A percentile compares a stretch with the other conserved stretches of the same genome.
phyloP scores from a whole-genome alignment of 2,888 invertebrate species.

The Perizoma affinitatum region DNA sequence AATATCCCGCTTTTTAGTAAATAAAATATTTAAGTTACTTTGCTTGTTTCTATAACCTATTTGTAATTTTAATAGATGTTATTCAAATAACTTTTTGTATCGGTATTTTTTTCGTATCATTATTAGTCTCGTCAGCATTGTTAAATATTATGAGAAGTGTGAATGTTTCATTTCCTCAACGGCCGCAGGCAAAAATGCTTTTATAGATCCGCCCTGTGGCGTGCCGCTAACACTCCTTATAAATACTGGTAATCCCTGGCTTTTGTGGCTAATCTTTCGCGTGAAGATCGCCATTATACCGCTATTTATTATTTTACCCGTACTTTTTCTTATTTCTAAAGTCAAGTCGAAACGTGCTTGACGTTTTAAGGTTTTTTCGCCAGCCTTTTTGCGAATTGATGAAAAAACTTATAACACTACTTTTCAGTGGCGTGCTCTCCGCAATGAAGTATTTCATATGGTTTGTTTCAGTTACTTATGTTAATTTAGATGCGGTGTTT shows the following conservation, averaged over 20 bases:
- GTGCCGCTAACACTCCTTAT: slow-evolving; percentile 78
- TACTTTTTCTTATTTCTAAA: slow-evolving; percentile 74
- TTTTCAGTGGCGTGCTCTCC: slow-evolving; percentile 64
- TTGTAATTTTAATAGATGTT: background rate
- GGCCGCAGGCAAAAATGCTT: slow-evolving; percentile 49
- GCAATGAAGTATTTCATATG: slow-evolving; percentile 68
- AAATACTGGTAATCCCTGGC: slow-evolving; percentile 82
- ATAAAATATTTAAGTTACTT: too few species aligned
- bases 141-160: slow-evolving; percentile 41
- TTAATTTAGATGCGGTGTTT: slow-evolving; percentile 61
- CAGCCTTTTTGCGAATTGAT: slow-evolving; percentile 55
- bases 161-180: slow-evolving; percentile 44
- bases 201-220: slow-evolving; percentile 60
- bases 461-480: slow-evolving; percentile 74
- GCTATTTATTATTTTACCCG: slow-evolving; percentile 80
- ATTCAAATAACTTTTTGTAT: background rate
- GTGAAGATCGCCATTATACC: slow-evolving; percentile 81
- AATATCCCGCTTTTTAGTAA: too few species aligned
- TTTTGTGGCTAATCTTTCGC: slow-evolving; percentile 82
- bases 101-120: background rate
- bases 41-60: background rate
- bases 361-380: slow-evolving; percentile 62
- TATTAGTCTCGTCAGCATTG: slow-evolving; percentile 37
- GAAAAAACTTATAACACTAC: slow-evolving; percentile 65
- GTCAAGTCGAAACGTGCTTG: slow-evolving; percentile 71